These are phyloP conservation scores for Sprattus sprattus DNA, from an alignment of 2,113 vertebrate species.

Conservation along the genomic window DNA sequence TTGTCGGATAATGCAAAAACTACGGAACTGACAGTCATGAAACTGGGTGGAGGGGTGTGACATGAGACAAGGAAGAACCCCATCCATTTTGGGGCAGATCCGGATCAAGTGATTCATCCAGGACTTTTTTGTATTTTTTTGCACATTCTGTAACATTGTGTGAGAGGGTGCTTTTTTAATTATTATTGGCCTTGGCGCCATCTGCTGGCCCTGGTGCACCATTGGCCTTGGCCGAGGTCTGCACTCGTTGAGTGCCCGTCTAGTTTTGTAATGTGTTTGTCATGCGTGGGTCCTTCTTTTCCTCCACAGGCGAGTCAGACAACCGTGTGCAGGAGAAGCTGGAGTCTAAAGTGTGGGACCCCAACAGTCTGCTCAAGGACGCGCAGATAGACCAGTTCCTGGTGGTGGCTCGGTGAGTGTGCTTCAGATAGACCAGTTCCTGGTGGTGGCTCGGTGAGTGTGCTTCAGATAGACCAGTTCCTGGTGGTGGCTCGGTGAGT, in stretches of 20 bases:
- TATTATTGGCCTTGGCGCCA: no score
- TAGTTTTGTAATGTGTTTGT: no score
- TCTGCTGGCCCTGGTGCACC: no score
- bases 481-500: slow-evolving; percentile 91
- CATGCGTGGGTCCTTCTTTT: not conserved
- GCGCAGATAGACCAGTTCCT: slow-evolving; percentile 94
- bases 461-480: slow-evolving; percentile 96
- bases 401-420: slow-evolving; percentile 86
- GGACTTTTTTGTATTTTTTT: not conserved
- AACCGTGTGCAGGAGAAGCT: slow-evolving; percentile 86
- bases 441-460: slow-evolving; percentile 91
- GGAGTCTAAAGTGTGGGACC: slow-evolving; percentile 93
- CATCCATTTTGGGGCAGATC: no score
- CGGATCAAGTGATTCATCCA: no score
- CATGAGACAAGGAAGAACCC: no score
- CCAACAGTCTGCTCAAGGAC: slow-evolving; percentile 89
- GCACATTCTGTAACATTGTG: not conserved
- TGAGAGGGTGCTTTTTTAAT: not conserved
- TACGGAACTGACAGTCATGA: no score
- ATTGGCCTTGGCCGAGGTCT: no score
- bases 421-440: slow-evolving; percentile 87
- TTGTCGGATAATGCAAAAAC: no score
- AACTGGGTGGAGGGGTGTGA: no score
- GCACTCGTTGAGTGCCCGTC: no score
- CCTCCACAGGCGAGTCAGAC: slow-evolving; percentile 76